Evolutionary conservation across 2,888 invertebrate genomes (phyloP).

Genomic region (Pseudococcus jackbeardsleyi): DNA sequence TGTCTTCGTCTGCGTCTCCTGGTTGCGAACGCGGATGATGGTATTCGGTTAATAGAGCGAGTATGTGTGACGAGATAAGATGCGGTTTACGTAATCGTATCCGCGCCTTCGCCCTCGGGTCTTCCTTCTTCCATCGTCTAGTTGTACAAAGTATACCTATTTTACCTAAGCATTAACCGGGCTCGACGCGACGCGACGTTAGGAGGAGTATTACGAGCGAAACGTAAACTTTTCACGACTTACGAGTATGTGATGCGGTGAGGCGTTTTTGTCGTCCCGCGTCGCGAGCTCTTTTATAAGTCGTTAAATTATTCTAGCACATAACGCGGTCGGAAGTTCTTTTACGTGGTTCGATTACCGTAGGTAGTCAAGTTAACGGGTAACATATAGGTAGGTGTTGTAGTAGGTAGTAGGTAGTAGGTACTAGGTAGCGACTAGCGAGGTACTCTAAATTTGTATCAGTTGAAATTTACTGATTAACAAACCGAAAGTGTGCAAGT

Average conservation of each 20-base stretch:
- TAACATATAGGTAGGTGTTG: too few relatives aligned
- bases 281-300: background rate
- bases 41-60: background rate
- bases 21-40: background rate
- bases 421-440: too few relatives aligned
- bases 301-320: background rate
- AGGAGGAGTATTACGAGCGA: background rate
- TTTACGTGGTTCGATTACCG: background rate
- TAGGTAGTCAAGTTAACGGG: too few relatives aligned
- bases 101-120: background rate
- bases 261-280: background rate
- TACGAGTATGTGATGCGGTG: background rate
- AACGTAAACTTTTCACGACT: background rate
- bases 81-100: background rate
- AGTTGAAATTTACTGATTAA: too few relatives aligned
- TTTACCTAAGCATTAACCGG: too few relatives aligned
- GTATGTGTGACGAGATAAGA: slow-evolving; percentile 11
- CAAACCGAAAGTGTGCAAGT: too few relatives aligned
- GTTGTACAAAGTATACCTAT: background rate
- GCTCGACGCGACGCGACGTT: too few relatives aligned
- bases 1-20: background rate
- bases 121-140: too few relatives aligned
- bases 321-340: background rate
- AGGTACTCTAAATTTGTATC: too few relatives aligned
- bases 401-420: too few relatives aligned